These are phyloP conservation scores for Xerus inauris DNA, from an alignment of 2,113 vertebrate genomes.

Conservation along the genomic window DNA sequence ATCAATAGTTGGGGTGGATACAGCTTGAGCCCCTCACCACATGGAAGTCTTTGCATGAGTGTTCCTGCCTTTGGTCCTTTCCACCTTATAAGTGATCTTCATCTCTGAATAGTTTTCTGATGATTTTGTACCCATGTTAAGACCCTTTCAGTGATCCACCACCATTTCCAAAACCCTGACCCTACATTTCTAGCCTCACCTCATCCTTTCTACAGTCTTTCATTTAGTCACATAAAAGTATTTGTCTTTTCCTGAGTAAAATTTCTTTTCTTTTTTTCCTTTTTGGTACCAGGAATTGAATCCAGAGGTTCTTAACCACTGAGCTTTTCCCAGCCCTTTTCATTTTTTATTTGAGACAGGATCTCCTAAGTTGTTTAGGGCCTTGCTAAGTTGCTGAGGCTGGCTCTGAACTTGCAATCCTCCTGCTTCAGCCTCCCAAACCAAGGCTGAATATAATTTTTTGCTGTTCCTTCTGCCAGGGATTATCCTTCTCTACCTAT, in stretches of 20 bases:
- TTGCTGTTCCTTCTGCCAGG: not conserved
- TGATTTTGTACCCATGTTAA: slow-evolving; percentile 3
- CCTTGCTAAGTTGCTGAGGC: no score
- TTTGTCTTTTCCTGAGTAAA: not conserved
- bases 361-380: no score
- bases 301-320: not conserved
- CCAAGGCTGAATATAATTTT: not conserved
- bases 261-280: not conserved
- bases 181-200: not conserved
- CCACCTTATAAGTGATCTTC: not conserved
- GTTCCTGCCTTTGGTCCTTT: not conserved
- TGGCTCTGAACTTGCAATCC: no score
- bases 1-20: not conserved
- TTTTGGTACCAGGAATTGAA: not conserved
- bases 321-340: not conserved
- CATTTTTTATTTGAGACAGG: no score
- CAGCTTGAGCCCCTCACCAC: not conserved
- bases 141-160: not conserved
- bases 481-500: not conserved
- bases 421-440: no score
- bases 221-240: not conserved
- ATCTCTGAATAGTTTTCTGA: slow-evolving; percentile 30
- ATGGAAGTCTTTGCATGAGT: not conserved
- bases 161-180: not conserved
- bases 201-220: not conserved